Evolutionary conservation across 53 echinoderm and acorn worm species (phyloP).

Genomic region (Zoroaster sp.): DNA sequence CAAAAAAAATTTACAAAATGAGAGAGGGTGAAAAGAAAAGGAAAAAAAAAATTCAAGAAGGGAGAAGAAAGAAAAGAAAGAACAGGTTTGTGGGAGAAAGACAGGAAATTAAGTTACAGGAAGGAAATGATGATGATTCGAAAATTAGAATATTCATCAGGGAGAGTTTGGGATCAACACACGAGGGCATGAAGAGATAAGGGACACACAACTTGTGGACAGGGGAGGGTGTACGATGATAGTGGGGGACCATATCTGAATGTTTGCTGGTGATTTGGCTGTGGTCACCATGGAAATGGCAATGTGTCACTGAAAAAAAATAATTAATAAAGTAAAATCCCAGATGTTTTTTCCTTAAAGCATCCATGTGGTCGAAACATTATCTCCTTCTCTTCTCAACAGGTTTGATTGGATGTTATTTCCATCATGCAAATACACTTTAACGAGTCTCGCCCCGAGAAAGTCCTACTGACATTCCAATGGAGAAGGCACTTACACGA

Average conservation of each 20-base stretch:
- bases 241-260: background rate
- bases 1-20: background rate
- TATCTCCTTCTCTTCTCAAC: background rate
- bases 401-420: background rate
- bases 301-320: conserved; percentile 3
- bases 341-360: background rate
- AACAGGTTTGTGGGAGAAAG: conserved; percentile 2
- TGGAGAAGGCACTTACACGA: background rate
- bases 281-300: background rate
- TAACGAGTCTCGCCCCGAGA: background rate
- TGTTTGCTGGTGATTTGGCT: background rate
- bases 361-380: conserved; percentile 16
- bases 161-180: background rate
- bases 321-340: background rate
- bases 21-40: background rate
- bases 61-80: background rate
- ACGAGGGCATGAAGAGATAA: conserved; percentile 22
- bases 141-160: conserved; percentile 40
- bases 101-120: conserved; percentile 58
- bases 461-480: background rate
- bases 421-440: no score
- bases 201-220: background rate
- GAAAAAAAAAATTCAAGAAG: background rate
- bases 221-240: background rate
- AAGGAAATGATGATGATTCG: conserved; percentile 47